phyloP scores from a whole-genome alignment of 2,797 vertebrate species.

The Darevskia mixta region DNA sequence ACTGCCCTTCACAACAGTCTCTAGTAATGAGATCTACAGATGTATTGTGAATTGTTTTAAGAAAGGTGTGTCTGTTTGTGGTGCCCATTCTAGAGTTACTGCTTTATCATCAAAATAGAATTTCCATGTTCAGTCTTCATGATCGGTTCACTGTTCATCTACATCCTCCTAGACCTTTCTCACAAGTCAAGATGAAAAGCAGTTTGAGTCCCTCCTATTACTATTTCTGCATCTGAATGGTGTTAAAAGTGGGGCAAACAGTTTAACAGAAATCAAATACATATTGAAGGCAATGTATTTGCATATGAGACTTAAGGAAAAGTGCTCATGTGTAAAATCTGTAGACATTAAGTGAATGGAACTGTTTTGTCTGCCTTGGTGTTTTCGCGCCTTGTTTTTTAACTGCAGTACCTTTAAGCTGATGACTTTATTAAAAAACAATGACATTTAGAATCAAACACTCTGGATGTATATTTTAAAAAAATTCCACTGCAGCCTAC shows the following conservation, averaged over 20 bases:
- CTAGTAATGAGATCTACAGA: not conserved
- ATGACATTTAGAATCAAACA: constrained; percentile 8
- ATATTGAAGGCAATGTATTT: constrained; percentile 15
- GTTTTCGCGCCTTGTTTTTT: not conserved
- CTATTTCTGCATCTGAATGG: not conserved
- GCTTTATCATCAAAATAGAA: constrained; percentile 4
- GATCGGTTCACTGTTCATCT: not conserved
- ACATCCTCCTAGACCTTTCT: constrained; percentile 1
- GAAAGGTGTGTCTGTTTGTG: constrained; percentile 3
- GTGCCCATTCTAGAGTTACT: not conserved
- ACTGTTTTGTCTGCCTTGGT: not conserved
- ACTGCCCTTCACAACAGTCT: not conserved
- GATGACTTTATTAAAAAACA: not conserved
- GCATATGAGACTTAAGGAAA: not conserved
- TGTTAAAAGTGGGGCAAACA: not conserved
- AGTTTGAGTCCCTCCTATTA: not conserved
- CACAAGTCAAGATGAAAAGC: constrained; percentile 20
- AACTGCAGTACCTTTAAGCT: not conserved
- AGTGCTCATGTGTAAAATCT: not conserved
- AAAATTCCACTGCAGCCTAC: not conserved
- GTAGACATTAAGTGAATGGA: not conserved
- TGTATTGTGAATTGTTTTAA: constrained; percentile 1
- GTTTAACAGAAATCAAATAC: not conserved
- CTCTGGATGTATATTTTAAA: not conserved
- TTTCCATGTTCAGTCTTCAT: not conserved